These are phyloP conservation scores for Sialia sialis DNA, from an alignment of 2,113 vertebrate species.

Conservation along the genomic window DNA sequence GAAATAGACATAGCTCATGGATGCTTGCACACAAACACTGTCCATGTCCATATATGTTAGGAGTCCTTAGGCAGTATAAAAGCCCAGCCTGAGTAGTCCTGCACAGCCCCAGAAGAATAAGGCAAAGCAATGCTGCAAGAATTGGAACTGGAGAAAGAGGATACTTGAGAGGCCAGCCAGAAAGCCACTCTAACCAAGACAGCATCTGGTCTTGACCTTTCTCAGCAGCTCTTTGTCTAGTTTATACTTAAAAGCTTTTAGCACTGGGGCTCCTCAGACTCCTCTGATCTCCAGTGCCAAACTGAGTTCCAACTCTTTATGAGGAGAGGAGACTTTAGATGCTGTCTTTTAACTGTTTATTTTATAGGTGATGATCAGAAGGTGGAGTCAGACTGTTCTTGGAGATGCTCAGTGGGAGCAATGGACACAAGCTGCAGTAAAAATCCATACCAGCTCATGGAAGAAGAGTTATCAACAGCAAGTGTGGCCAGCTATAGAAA, in stretches of 20 bases:
- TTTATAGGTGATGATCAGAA: not conserved
- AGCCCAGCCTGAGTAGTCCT: not conserved
- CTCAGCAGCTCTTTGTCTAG: not conserved
- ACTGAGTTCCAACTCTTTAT: not conserved
- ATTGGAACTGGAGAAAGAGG: not conserved
- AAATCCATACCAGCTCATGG: not conserved
- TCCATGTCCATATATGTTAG: not conserved
- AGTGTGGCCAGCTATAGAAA: fast-evolving
- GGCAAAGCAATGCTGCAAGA: not conserved
- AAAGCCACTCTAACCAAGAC: not conserved
- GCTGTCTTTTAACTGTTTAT: not conserved
- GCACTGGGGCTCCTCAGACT: not conserved
- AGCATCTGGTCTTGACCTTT: not conserved
- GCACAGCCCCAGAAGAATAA: not conserved
- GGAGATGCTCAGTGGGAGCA: not conserved
- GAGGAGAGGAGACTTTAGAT: not conserved
- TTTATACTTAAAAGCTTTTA: not conserved
- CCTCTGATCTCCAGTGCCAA: not conserved
- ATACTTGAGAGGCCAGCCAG: not conserved
- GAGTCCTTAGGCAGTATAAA: not conserved
- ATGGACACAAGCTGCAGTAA: fast-evolving
- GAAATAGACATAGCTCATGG: not conserved
- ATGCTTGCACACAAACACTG: not conserved
- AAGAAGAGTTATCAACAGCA: not conserved
- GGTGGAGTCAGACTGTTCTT: not conserved